Base-by-base conservation (phyloP, 2,888 invertebrate genomes). In the Gymnosoma rotundatum region DNA sequence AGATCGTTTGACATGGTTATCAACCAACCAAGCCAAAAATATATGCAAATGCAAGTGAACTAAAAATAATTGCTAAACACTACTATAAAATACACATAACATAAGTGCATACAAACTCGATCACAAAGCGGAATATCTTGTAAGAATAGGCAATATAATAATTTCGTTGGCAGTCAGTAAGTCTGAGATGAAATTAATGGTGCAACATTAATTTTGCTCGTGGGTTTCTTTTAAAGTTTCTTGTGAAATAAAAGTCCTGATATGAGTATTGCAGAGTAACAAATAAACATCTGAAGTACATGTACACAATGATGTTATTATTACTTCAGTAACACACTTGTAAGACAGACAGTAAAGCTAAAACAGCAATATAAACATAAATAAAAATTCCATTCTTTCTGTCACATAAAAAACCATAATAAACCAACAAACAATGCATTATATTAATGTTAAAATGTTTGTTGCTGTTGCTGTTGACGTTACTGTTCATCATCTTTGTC, bases 1-100 rank as follows among this genome's bases (percentile, higher is more conserved):
- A 90, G 90, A 90, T 90, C 89, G 90, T 90, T 89, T 90, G 90
- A 87, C 87, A 79, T 85, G 79, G 73, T 69, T 63, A 50, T 21
- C 50, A 58, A 45, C 12, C 20, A 16, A 70, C 58, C 16, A 70
- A 79, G 42, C 32, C 25, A 21, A 67, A 64, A 25, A 25, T 25
- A 25, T 25, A 25, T 25, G 25, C 25, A 25, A 25, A 58, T 2
- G 12, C 12, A 54, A 58, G 45, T 67, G 12, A 21, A 45, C 12
- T 56, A 48, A 58, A 48, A 73, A 60, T 61, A 66, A 38, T 54
- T 21, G 25, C 16, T 21, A 12, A 58, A 64, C 63, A 64, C 58
- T 5, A 58, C 64, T 64, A 75, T 78, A 73, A 83, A 61, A 69
- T 42, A 67, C 58, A 50, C 32, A 16, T 36, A 78, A 45, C 25